These are phyloP conservation scores for Leptatherina wallacei DNA, from an alignment of 2,797 vertebrate species.

Conservation along the genomic window DNA sequence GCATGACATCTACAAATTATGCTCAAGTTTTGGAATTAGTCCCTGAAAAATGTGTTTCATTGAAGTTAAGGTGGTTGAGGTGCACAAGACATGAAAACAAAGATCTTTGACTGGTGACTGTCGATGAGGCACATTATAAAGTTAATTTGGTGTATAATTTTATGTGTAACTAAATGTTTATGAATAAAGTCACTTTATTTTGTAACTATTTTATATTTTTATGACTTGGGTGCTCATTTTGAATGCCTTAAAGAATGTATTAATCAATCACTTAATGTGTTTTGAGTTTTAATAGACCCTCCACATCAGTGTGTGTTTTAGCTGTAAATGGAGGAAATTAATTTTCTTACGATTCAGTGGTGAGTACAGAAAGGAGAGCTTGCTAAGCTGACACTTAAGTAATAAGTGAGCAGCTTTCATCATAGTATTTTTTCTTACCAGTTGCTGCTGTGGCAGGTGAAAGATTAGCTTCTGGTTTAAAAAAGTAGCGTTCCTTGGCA, in stretches of 20 bases:
- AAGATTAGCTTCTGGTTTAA: constrained; percentile 54
- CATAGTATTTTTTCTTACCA: constrained; percentile 52
- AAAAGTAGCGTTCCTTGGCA: not conserved
- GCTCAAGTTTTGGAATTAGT: constrained; percentile 17
- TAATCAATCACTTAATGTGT: constrained; percentile 56
- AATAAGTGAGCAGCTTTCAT: constrained; percentile 71
- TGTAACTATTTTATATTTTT: constrained; percentile 38
- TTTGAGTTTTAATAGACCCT: constrained; percentile 60
- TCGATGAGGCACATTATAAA: not conserved
- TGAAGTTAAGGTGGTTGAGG: constrained; percentile 15
- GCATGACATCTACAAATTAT: constrained; percentile 29
- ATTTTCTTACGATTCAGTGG: constrained; percentile 64
- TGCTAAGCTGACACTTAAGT: constrained; percentile 74
- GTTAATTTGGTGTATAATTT: constrained; percentile 9
- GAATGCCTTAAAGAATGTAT: constrained; percentile 40
- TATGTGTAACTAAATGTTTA: constrained; percentile 21
- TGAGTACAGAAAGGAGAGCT: constrained; percentile 64
- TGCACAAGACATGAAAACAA: constrained; percentile 9
- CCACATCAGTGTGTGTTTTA: constrained; percentile 32
- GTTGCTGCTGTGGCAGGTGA: constrained; percentile 53
- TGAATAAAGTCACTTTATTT: constrained; percentile 20
- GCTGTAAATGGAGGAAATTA: constrained; percentile 52
- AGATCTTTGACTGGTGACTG: not conserved
- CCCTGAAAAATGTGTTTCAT: not conserved
- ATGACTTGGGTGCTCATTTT: constrained; percentile 31